phyloP scores from a whole-genome alignment of 2,888 invertebrate species.

The Pammene fasciana region DNA sequence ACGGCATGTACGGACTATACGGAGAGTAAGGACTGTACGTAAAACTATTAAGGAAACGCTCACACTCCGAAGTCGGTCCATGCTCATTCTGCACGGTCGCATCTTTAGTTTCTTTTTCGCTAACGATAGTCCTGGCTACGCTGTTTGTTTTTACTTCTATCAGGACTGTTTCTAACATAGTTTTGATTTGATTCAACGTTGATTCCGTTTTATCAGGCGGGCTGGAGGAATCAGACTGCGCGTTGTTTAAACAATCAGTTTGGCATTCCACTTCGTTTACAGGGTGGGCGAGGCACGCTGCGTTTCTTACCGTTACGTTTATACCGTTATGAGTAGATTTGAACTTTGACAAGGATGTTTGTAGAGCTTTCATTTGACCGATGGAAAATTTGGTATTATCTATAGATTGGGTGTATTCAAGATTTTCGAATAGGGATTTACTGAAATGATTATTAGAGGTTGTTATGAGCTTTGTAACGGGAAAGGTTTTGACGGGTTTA shows the following conservation, averaged over 20 bases:
- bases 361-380: neutral
- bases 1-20: constrained; percentile 55
- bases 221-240: constrained; percentile 46
- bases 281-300: constrained; percentile 54
- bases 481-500: constrained; percentile 3
- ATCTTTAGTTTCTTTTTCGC: constrained; percentile 60
- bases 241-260: constrained; percentile 51
- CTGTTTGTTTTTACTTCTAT: constrained; percentile 68
- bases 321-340: constrained; percentile 2
- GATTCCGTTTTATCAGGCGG: constrained; percentile 59
- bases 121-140: constrained; percentile 47
- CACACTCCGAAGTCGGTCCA: constrained; percentile 53
- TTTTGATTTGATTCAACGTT: constrained; percentile 71
- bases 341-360: neutral
- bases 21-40: constrained; percentile 63
- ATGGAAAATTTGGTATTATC: neutral
- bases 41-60: constrained; percentile 62
- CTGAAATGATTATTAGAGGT: neutral
- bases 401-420: neutral
- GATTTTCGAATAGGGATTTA: neutral
- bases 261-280: constrained; percentile 58
- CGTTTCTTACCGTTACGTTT: constrained; percentile 49
- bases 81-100: constrained; percentile 62
- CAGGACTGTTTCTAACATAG: constrained; percentile 68
- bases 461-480: no score